A percentile compares a stretch with the other conserved stretches of the same genome.
phyloP scores from a whole-genome alignment of 1,140 invertebrate genomes.

The Penaeus indicus region DNA sequence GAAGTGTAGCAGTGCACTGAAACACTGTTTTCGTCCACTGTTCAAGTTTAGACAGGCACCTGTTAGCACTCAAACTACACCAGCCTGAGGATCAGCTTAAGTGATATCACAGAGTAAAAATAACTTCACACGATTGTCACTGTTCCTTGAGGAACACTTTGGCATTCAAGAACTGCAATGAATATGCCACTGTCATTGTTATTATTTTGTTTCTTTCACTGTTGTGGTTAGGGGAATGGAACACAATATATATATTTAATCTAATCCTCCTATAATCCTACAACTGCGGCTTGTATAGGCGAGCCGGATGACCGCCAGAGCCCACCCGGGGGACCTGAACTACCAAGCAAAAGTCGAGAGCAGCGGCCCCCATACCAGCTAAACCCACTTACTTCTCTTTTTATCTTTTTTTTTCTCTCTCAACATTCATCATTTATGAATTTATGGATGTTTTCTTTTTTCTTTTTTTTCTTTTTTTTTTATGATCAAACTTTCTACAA shows the following conservation, averaged over 20 bases:
- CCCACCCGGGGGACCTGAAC: constrained; percentile 54
- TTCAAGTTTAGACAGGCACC: constrained; percentile 58
- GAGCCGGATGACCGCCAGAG: constrained; percentile 45
- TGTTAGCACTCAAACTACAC: constrained; percentile 47
- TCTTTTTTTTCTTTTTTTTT: too few species aligned
- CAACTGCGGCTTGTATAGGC: constrained; percentile 48
- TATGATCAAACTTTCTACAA: too few species aligned
- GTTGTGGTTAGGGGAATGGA: constrained; percentile 62
- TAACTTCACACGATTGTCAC: constrained; percentile 40
- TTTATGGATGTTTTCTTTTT: too few species aligned
- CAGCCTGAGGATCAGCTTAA: constrained; percentile 53
- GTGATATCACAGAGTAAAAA: constrained; percentile 50
- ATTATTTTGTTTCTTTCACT: constrained; percentile 61
- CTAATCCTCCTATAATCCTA: constrained; percentile 59
- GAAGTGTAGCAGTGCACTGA: constrained; percentile 64
- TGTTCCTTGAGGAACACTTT: constrained; percentile 43
- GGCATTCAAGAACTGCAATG: constrained; percentile 59
- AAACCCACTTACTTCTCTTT: not conserved
- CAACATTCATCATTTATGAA: too few species aligned
- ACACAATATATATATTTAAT: constrained; percentile 60
- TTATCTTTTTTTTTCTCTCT: too few species aligned
- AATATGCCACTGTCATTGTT: constrained; percentile 60
- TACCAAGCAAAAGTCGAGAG: constrained; percentile 52
- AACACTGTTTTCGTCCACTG: constrained; percentile 63
- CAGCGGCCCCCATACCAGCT: constrained; percentile 1